Percentiles rank a stretch among this genome's conserved stretches.
These are phyloP conservation scores for Leucoma salicis DNA, from an alignment of 2,888 invertebrate species.

Conservation along the genomic window DNA sequence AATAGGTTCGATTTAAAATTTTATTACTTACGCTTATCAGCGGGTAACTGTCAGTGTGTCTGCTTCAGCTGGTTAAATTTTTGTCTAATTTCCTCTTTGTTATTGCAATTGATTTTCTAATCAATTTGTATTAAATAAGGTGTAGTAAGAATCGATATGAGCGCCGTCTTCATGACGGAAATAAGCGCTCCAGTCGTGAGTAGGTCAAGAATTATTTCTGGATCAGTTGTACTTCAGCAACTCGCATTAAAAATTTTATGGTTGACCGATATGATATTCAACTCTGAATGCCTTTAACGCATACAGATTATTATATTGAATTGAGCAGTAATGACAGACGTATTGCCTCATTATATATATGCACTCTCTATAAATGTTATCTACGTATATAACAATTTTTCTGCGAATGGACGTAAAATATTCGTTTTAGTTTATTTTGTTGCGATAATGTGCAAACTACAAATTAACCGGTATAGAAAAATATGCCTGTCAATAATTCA, in stretches of 20 bases:
- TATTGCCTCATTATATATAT: too few relatives aligned
- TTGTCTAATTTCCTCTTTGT: not conserved
- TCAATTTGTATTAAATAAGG: constrained; percentile 51
- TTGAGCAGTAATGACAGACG: not conserved
- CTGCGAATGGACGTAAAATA: too few relatives aligned
- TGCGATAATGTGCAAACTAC: too few relatives aligned
- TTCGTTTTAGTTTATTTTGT: too few relatives aligned
- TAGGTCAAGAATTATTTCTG: constrained; percentile 80
- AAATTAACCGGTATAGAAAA: too few relatives aligned
- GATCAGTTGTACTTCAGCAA: constrained; percentile 66
- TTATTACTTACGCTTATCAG: too few relatives aligned
- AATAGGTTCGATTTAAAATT: too few relatives aligned
- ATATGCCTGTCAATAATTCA: too few relatives aligned
- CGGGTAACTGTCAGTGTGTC: too few relatives aligned
- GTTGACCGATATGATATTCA: constrained; percentile 46
- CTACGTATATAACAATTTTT: too few relatives aligned
- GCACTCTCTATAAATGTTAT: too few relatives aligned
- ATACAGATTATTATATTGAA: not conserved
- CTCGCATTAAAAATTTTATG: constrained; percentile 65
- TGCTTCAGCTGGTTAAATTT: too few relatives aligned
- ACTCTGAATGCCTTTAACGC: constrained; percentile 49
- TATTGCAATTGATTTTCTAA: constrained; percentile 26
- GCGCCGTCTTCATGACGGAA: constrained; percentile 73
- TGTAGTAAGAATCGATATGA: constrained; percentile 33
- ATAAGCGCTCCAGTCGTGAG: constrained; percentile 78